Evolutionary conservation across 1,140 invertebrate genomes (phyloP).

Genomic region (Calephelis virginiensis): DNA sequence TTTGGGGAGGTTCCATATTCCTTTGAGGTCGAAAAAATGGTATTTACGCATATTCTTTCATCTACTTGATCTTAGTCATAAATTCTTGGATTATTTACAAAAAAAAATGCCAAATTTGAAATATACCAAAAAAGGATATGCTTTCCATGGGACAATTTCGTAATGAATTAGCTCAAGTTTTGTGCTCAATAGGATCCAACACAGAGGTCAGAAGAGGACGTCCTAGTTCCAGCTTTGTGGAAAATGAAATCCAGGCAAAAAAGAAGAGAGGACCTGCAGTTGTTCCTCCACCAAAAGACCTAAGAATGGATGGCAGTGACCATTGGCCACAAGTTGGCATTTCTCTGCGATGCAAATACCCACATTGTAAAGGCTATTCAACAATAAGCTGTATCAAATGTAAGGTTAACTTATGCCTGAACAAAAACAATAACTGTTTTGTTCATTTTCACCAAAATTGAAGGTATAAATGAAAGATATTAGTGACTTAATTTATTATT

Average conservation of each 20-base stretch:
- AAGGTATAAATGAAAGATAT: too few relatives aligned
- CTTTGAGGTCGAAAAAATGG: constrained; percentile 50
- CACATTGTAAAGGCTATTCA: constrained; percentile 43
- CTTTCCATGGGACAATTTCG: constrained; percentile 47
- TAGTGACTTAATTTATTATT: too few relatives aligned
- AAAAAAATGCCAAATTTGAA: constrained; percentile 44
- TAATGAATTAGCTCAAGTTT: constrained; percentile 48
- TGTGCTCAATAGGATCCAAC: constrained; percentile 43
- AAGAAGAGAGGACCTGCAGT: constrained; percentile 39
- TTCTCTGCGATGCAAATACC: constrained; percentile 37
- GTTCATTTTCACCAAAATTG: constrained; percentile 44
- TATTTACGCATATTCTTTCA: constrained; percentile 50
- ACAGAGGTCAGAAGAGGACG: constrained; percentile 51
- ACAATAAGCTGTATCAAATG: constrained; percentile 42
- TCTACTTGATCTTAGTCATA: constrained; percentile 45
- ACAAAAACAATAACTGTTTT: constrained; percentile 42
- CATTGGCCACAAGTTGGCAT: constrained; percentile 44
- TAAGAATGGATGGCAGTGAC: constrained; percentile 46
- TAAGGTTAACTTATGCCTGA: constrained; percentile 38
- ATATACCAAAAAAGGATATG: constrained; percentile 38
- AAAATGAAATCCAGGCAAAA: constrained; percentile 38
- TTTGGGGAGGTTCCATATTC: constrained; percentile 57
- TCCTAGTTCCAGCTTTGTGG: constrained; percentile 39
- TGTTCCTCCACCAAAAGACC: constrained; percentile 40
- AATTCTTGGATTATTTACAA: constrained; percentile 47